Conservation (phyloP, 2,113 vertebrate species). For the Vireo altiloquus region DNA sequence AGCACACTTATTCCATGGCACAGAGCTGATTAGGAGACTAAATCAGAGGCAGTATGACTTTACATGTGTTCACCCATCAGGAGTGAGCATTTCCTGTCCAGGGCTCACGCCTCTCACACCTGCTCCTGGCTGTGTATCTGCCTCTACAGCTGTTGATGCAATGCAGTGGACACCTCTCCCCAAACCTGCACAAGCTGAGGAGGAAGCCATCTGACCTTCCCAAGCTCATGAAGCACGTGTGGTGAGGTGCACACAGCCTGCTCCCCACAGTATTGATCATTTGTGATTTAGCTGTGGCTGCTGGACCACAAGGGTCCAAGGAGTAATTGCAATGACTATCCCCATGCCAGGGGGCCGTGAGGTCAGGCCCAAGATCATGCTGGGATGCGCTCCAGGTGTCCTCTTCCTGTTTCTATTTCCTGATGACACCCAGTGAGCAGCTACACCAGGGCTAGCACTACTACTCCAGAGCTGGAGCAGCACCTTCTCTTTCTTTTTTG, state of each 20-base stretch:
- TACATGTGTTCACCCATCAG: not conserved
- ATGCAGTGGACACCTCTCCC: not conserved
- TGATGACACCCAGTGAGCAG: not conserved
- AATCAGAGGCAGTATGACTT: not conserved
- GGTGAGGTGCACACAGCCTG: not conserved
- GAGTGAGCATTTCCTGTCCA: not conserved
- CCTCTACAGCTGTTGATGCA: accelerated
- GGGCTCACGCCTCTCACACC: not conserved
- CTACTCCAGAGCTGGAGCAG: accelerated
- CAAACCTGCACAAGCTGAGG: not conserved
- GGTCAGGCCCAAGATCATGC: accelerated
- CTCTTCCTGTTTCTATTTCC: not conserved
- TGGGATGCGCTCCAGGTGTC: accelerated
- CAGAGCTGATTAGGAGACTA: not conserved
- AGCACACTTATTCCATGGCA: not conserved
- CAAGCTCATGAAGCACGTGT: accelerated
- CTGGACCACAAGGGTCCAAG: not conserved
- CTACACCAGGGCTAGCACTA: not conserved
- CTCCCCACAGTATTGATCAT: not conserved
- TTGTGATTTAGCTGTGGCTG: not conserved
- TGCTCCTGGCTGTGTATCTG: not conserved
- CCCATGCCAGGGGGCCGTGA: accelerated
- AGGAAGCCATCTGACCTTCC: not conserved
- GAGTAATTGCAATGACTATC: not conserved
- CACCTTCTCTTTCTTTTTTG: not conserved